Percentiles rank a stretch among this genome's conserved stretches.
Evolutionary conservation across 23 tunicate species (phyloP).

Genomic region (Clavelina lepadiformis): DNA sequence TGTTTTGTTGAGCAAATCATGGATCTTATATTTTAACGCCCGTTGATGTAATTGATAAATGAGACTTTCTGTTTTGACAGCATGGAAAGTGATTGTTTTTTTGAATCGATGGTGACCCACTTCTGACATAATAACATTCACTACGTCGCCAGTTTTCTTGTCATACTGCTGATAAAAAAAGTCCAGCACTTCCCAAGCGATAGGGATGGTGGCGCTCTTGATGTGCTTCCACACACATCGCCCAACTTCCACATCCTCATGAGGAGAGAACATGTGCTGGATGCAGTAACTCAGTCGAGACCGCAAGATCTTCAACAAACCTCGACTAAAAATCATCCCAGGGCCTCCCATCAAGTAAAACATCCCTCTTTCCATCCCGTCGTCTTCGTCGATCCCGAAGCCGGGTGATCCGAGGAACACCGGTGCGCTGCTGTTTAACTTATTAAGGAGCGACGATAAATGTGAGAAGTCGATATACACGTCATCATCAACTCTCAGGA

Average conservation of each 20-base stretch:
- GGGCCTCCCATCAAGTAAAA: constrained; percentile 92
- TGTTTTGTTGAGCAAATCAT: constrained; percentile 38
- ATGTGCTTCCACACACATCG: constrained; percentile 82
- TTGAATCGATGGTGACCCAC: constrained; percentile 17
- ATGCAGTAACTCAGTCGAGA: constrained; percentile 75
- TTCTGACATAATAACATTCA: constrained; percentile 53
- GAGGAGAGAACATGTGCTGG: constrained; percentile 83
- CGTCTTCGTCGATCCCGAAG: constrained; percentile 89
- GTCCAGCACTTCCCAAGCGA: constrained; percentile 68
- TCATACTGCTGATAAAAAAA: constrained; percentile 87
- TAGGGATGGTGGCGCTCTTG: constrained; percentile 54
- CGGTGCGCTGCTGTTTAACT: constrained; percentile 72
- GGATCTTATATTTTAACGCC: constrained; percentile 37
- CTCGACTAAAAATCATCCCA: constrained; percentile 91
- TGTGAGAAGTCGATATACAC: constrained; percentile 60
- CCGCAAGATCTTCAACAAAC: constrained; percentile 50
- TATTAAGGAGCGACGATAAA: constrained; percentile 34
- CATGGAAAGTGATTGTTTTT: constrained; percentile 71
- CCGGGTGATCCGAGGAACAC: constrained; percentile 89
- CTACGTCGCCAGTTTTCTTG: constrained; percentile 61
- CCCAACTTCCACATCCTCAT: constrained; percentile 91
- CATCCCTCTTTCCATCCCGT: constrained; percentile 95
- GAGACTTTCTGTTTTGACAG: constrained; percentile 52
- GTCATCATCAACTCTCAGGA: constrained; percentile 89
- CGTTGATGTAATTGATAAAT: constrained; percentile 50